Base-by-base conservation (phyloP, 1,140 invertebrate genomes). In the Acromyrmex heyeri region DNA sequence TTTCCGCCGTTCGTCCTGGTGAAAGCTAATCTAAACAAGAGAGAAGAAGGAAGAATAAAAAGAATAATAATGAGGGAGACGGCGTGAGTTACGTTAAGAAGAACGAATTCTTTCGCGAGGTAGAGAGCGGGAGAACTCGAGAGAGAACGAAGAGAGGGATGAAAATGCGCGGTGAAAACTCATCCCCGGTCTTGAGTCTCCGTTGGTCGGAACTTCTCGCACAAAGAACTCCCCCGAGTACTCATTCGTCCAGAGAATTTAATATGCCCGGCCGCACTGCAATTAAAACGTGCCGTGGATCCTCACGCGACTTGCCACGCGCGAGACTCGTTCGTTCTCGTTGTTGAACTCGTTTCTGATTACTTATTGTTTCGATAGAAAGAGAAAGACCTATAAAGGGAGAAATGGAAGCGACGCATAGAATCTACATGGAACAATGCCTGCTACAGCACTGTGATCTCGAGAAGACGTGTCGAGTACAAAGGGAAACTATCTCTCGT, bases 161-260 rank as follows among this genome's bases (percentile, higher is more conserved):
- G 79, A 73, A 75, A 83, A 83, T 62, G 55, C 57, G 57, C 55
- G 18, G 69, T 83, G 79, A 27, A 75, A 75, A 83, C 38, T 75
- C 69, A 50, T 30, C n/a, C 67, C 12, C 38, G n/a, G 48, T 38
- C 10, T 10, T 24, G 30, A n/a, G 70, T 69, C 30, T 21, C 38
- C 34, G 79, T 83, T 24, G 67, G 79, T 59, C 69, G 79, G 24
- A 83, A 83, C 79, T 83, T 83, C 69, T 83, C 38, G 55, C 38
- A 83, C 79, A 83, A 83, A 83, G 79, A 83, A 83, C 69, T 83
- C 79, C 69, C 69, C 24, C 38, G 79, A 34, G 69, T 83, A 69
- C 75, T 83, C 55, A 83, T 83, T 83, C 70, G 79, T 72, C 38
- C 69, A 75, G 79, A 83, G 79, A 83, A 83, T 83, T 83, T 83